phyloP scores from a whole-genome alignment of 2,113 vertebrate genomes.

The Poeciliopsis occidentalis region DNA sequence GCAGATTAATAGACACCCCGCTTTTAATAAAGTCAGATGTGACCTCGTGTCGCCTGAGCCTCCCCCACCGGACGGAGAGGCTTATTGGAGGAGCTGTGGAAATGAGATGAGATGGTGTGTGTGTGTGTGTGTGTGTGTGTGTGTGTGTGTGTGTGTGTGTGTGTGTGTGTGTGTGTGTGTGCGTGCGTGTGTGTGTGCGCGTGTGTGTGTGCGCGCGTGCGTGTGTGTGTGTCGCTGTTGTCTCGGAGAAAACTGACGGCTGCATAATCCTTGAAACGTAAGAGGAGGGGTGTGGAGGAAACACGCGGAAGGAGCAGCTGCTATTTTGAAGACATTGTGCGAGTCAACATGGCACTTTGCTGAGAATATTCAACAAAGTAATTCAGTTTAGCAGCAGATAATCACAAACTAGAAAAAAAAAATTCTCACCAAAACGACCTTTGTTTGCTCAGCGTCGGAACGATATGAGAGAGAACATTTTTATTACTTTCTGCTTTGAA shows the following conservation, averaged over 20 bases:
- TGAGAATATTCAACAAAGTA: background rate
- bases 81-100: conserved; percentile 41
- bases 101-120: conserved; percentile 23
- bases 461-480: no score
- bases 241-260: conserved; percentile 14
- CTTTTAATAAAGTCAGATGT: conserved; percentile 71
- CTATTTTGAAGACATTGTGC: background rate
- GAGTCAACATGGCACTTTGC: background rate
- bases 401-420: background rate
- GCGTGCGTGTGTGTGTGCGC: background rate
- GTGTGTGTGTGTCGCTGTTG: conserved; percentile 2
- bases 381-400: no score
- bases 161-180: background rate
- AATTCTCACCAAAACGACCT: background rate
- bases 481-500: no score
- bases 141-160: background rate
- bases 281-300: background rate
- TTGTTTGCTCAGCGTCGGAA: no score
- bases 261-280: background rate
- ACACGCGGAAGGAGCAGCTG: background rate
- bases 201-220: background rate
- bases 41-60: conserved; percentile 30
- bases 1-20: conserved; percentile 62
- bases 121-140: background rate
- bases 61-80: background rate